Conservation (phyloP, 2,113 vertebrate species). For the Nibea albiflora region DNA sequence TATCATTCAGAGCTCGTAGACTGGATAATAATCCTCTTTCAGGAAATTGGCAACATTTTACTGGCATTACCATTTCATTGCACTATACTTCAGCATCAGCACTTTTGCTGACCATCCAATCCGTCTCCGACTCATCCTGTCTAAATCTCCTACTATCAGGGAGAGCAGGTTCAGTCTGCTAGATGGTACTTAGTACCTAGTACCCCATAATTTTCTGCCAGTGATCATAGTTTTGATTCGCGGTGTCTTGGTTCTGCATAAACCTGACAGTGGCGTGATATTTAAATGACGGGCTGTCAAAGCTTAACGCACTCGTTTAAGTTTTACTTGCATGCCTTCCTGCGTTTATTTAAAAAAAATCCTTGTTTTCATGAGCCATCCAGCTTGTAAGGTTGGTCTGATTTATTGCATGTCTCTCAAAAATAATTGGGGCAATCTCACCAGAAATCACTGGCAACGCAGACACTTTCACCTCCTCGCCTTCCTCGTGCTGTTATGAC, state of each 20-base stretch:
- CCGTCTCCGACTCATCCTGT: background rate
- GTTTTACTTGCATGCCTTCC: too few species aligned
- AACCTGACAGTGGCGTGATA: background rate
- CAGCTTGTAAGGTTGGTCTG: background rate
- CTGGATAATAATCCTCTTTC: background rate
- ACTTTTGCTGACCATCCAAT: background rate
- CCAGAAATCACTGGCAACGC: slow-evolving; percentile 5
- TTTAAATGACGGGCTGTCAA: background rate
- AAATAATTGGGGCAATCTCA: slow-evolving; percentile 31
- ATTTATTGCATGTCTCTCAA: slow-evolving; percentile 22
- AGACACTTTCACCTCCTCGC: slow-evolving; percentile 21
- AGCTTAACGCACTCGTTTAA: background rate
- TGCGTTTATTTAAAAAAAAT: too few species aligned
- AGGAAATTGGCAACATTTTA: background rate
- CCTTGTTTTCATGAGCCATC: too few species aligned
- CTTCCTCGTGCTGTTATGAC: slow-evolving; percentile 29
- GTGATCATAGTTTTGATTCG: background rate
- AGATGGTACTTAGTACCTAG: background rate
- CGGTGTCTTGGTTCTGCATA: background rate
- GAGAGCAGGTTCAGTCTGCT: background rate
- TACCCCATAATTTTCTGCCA: background rate
- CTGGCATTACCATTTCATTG: background rate
- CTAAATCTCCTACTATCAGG: background rate
- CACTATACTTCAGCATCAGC: too few species aligned
- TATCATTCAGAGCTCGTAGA: background rate